Conservation (phyloP, 1,140 invertebrate genomes). For the Drosophila micromelanica region DNA sequence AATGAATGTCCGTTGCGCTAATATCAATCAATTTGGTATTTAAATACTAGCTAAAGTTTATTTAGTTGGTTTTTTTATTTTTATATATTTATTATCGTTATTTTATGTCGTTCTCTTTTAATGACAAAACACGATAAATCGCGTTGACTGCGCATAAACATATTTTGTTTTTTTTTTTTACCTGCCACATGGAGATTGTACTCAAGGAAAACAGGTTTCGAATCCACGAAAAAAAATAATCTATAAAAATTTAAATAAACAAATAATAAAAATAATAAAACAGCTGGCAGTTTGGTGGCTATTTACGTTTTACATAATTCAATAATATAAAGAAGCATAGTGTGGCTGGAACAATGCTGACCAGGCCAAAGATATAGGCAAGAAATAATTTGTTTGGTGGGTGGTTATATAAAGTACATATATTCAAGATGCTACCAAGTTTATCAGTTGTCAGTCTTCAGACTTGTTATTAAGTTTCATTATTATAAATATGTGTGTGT, state of each 20-base stretch:
- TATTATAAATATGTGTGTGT: constrained; percentile 15
- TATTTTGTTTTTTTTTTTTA: constrained; percentile 2
- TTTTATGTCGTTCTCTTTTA: not conserved
- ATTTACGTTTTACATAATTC: not conserved
- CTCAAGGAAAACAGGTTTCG: constrained; percentile 32
- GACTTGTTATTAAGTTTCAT: constrained; percentile 28
- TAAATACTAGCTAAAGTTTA: constrained; percentile 66
- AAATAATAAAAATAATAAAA: not conserved
- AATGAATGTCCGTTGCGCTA: constrained; percentile 80
- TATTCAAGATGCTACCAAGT: constrained; percentile 21
- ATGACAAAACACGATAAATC: constrained; percentile 21
- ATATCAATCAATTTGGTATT: constrained; percentile 68
- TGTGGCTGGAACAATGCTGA: not conserved
- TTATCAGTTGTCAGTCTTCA: constrained; percentile 39
- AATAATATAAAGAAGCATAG: not conserved
- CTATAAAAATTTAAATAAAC: not conserved
- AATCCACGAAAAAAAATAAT: too few species aligned
- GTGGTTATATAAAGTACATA: constrained; percentile 15
- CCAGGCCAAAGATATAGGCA: not conserved
- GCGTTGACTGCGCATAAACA: constrained; percentile 18
- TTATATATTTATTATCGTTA: not conserved
- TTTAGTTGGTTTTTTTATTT: not conserved
- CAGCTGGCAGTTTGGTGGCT: constrained; percentile 14
- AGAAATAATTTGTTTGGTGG: constrained; percentile 1
- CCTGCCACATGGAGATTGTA: constrained; percentile 21